Evolutionary conservation across 2,888 invertebrate species (phyloP).

Genomic region (Cryptus armator): DNA sequence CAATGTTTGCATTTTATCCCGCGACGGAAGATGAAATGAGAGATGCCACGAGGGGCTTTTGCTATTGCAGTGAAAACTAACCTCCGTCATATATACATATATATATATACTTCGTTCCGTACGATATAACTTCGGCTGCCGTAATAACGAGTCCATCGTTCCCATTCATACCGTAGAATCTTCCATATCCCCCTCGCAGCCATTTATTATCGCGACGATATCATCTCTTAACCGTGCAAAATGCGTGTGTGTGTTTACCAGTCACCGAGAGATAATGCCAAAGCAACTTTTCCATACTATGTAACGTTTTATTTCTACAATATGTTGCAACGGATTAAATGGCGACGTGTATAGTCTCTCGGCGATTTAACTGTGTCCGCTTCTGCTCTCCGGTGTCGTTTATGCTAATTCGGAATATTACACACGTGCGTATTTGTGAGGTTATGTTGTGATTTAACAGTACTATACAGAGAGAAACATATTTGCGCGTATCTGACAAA

Average conservation of each 20-base stretch:
- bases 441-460: neutral
- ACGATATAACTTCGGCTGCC: slow-evolving; percentile 6
- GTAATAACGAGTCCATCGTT: slow-evolving; percentile 58
- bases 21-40: neutral
- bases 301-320: slow-evolving; percentile 38
- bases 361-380: neutral
- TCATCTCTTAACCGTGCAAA: slow-evolving; percentile 38
- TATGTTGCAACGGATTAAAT: slow-evolving; percentile 43
- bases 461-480: neutral
- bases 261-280: slow-evolving; percentile 31
- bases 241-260: neutral
- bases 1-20: slow-evolving; percentile 35
- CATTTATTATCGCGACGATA: slow-evolving; percentile 56
- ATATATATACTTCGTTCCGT: neutral
- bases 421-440: neutral
- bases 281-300: slow-evolving; percentile 42
- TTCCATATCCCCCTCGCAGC: slow-evolving; percentile 38
- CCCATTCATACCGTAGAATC: slow-evolving; percentile 53
- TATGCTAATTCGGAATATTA: slow-evolving; percentile 18
- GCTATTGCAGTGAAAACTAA: slow-evolving; percentile 33
- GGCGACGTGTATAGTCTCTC: neutral
- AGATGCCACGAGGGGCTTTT: slow-evolving; percentile 24
- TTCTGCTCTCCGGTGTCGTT: neutral
- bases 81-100: neutral
- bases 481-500: neutral